phyloP scores from a whole-genome alignment of 2,797 vertebrate species.

The Enteromius argenteus region DNA sequence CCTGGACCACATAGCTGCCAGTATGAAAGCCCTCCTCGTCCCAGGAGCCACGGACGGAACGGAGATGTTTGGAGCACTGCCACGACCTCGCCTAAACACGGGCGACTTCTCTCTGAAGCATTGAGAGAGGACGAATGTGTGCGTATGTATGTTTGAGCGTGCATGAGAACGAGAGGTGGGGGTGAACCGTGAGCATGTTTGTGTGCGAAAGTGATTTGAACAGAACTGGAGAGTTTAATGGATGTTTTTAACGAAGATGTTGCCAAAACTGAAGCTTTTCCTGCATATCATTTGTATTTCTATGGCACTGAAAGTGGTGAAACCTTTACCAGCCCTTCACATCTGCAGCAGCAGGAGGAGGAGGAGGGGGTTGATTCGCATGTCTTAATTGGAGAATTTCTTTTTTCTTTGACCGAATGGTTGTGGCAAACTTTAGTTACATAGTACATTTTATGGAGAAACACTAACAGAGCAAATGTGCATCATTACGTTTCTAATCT shows the following conservation, averaged over 20 bases:
- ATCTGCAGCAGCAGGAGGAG: slow-evolving; percentile 7
- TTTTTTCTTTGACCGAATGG: background rate
- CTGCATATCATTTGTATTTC: slow-evolving; percentile 36
- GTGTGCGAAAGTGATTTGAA: slow-evolving; percentile 30
- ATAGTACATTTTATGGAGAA: slow-evolving; percentile 25
- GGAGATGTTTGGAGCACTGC: slow-evolving; percentile 91
- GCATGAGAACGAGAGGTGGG: slow-evolving; percentile 1
- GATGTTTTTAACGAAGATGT: slow-evolving; percentile 42
- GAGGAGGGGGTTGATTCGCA: background rate
- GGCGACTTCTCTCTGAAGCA: slow-evolving; percentile 89
- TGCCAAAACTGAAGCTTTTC: slow-evolving; percentile 32
- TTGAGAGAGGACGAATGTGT: slow-evolving; percentile 62
- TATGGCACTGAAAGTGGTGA: slow-evolving; percentile 15
- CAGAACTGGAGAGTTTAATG: slow-evolving; percentile 26
- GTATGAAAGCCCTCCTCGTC: slow-evolving; percentile 90
- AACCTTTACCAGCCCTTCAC: slow-evolving; percentile 26
- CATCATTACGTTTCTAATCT: slow-evolving; percentile 23
- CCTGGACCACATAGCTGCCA: slow-evolving; percentile 91
- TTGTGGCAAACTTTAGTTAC: slow-evolving; percentile 20
- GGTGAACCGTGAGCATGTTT: background rate
- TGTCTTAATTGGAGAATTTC: slow-evolving; percentile 4
- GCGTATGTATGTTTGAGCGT: slow-evolving; percentile 17
- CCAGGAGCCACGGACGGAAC: slow-evolving; percentile 88
- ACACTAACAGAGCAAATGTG: slow-evolving; percentile 36
- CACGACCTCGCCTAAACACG: slow-evolving; percentile 90